These are phyloP conservation scores for Geotrypetes seraphini DNA, from an alignment of 2,797 vertebrate species.

Conservation along the genomic window DNA sequence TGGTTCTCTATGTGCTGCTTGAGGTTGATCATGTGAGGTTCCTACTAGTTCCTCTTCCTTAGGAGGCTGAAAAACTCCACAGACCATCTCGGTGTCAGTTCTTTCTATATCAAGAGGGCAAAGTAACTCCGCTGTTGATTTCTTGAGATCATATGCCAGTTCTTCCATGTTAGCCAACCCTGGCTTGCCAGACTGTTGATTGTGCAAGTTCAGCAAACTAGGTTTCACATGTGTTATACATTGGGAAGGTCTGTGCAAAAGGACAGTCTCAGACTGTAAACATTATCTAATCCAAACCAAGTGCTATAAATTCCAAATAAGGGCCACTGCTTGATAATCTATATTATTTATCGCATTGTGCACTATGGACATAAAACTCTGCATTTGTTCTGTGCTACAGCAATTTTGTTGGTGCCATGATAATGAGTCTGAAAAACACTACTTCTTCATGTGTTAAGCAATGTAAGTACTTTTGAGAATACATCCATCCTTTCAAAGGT, in stretches of 20 bases:
- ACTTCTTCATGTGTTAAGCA: not conserved
- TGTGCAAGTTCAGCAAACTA: too few relatives aligned
- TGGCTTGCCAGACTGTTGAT: too few relatives aligned
- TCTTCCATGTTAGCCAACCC: too few relatives aligned
- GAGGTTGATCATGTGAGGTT: not conserved
- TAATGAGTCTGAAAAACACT: not conserved
- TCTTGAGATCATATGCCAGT: too few relatives aligned
- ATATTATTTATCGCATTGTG: slow-evolving; percentile 25
- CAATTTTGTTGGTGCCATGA: not conserved
- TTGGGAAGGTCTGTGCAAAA: not conserved
- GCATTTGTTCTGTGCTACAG: not conserved
- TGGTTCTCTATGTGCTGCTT: not conserved
- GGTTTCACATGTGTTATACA: too few relatives aligned
- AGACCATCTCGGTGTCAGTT: not conserved
- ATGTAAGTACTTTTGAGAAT: not conserved
- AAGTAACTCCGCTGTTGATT: not conserved
- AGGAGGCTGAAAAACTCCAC: not conserved
- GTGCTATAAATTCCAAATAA: slow-evolving; percentile 1
- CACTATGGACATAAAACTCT: slow-evolving; percentile 5
- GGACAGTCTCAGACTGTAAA: too few relatives aligned
- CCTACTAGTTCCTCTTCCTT: not conserved
- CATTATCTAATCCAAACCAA: not conserved
- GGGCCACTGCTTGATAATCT: slow-evolving; percentile 3
- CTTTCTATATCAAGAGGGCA: too few relatives aligned
- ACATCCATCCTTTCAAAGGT: not conserved